These are phyloP conservation scores for Empidonax alnorum DNA, from an alignment of 2,113 vertebrate genomes.

Conservation along the genomic window DNA sequence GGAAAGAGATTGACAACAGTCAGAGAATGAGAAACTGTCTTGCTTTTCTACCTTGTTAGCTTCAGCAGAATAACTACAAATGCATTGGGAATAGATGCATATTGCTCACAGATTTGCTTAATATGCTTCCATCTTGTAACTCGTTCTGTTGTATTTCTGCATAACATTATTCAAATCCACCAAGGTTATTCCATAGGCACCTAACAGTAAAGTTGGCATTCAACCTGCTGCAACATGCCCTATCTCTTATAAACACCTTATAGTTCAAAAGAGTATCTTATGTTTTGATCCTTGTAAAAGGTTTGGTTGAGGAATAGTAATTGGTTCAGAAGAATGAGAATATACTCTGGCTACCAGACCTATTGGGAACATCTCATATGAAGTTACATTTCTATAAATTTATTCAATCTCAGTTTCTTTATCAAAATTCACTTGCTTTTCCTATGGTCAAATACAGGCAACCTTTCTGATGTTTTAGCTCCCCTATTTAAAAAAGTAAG, in stretches of 20 bases:
- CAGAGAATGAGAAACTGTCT: not conserved
- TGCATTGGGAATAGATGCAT: not conserved
- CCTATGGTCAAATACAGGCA: not conserved
- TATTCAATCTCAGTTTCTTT: not conserved
- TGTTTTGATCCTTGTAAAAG: not conserved
- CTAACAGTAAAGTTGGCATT: not conserved
- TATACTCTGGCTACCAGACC: not conserved
- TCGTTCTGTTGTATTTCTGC: not conserved
- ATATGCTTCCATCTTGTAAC: not conserved
- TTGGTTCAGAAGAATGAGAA: not conserved
- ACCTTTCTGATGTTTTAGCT: not conserved
- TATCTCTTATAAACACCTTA: not conserved
- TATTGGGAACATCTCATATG: not conserved
- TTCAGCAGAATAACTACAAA: not conserved
- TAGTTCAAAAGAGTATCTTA: not conserved
- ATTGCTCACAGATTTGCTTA: not conserved
- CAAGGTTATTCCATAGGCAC: accelerated
- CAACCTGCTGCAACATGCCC: not conserved
- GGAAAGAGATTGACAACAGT: not conserved
- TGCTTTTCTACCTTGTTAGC: not conserved
- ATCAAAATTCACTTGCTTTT: not conserved
- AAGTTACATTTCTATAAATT: not conserved
- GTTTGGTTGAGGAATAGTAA: not conserved
- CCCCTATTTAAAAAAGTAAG: not conserved
- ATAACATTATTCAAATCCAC: not conserved